A percentile compares a stretch with the other conserved stretches of the same genome.
phyloP scores from a whole-genome alignment of 2,888 invertebrate genomes.

The Odontomyia ornata region DNA sequence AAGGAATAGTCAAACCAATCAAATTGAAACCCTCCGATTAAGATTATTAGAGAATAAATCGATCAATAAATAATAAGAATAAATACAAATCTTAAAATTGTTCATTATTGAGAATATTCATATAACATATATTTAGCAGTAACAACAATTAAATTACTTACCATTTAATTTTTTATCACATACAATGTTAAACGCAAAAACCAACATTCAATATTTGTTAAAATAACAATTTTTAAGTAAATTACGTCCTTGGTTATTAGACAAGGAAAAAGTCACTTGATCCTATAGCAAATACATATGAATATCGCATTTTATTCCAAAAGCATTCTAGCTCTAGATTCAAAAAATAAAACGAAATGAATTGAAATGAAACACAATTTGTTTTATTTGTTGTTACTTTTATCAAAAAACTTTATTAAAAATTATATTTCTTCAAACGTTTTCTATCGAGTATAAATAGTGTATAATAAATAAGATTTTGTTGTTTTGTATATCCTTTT shows the following conservation, averaged over 20 bases:
- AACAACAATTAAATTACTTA: slow-evolving; percentile 1
- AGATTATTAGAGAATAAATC: no score
- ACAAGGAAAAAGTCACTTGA: no score
- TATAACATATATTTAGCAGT: not conserved
- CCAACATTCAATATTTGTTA: not conserved
- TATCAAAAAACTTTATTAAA: slow-evolving; percentile 43
- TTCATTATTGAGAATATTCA: no score
- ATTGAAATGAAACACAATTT: slow-evolving; percentile 13
- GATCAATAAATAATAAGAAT: no score
- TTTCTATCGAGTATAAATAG: slow-evolving; percentile 16
- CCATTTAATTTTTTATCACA: slow-evolving; percentile 2
- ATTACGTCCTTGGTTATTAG: no score
- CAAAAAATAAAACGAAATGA: not conserved
- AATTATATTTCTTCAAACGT: slow-evolving; percentile 1
- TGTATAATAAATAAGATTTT: slow-evolving; percentile 12
- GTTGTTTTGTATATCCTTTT: not conserved
- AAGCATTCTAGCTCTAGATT: not conserved
- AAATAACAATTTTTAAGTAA: no score
- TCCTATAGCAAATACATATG: no score
- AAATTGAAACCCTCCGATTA: no score
- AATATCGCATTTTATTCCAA: slow-evolving; percentile 49
- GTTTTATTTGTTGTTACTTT: slow-evolving; percentile 6
- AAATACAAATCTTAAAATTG: no score
- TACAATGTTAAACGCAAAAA: not conserved
- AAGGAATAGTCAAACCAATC: no score